phyloP scores from a whole-genome alignment of 2,888 invertebrate genomes.

The Herminia tarsipennalis region DNA sequence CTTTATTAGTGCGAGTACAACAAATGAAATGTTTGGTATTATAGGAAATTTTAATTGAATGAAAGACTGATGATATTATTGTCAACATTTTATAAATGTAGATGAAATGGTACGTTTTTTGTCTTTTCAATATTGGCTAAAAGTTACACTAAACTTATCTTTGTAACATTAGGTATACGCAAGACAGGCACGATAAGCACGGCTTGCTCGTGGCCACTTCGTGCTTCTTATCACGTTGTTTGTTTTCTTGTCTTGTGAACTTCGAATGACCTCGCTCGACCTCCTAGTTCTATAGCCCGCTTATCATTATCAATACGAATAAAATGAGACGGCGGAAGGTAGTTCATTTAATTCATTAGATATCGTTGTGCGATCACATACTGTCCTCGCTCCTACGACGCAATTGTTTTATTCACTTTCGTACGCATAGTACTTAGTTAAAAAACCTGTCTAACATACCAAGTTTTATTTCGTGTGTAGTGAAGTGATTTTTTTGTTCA shows the following conservation, averaged over 20 bases:
- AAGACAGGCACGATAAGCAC: slow-evolving; percentile 57
- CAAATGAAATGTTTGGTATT: too few relatives aligned
- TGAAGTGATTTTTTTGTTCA: slow-evolving; percentile 75
- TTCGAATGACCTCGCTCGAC: slow-evolving; percentile 82
- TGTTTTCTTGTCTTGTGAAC: slow-evolving; percentile 79
- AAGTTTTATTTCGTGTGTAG: slow-evolving; percentile 52
- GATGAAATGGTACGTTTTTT: too few relatives aligned
- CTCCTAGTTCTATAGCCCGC: slow-evolving; percentile 75
- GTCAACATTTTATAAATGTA: too few relatives aligned
- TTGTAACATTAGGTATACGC: slow-evolving; percentile 22
- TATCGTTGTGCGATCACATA: slow-evolving; percentile 61
- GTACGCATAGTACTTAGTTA: slow-evolving; percentile 21
- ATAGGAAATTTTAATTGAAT: too few relatives aligned
- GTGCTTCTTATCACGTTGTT: slow-evolving; percentile 81
- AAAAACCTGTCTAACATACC: slow-evolving; percentile 32
- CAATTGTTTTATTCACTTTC: slow-evolving; percentile 19
- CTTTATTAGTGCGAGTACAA: too few relatives aligned
- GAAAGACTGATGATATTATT: too few relatives aligned
- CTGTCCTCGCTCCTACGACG: slow-evolving; percentile 25
- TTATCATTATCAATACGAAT: slow-evolving; percentile 79
- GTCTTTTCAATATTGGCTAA: too few relatives aligned
- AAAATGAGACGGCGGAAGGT: slow-evolving; percentile 77
- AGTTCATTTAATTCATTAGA: slow-evolving; percentile 68
- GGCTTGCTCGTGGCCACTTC: slow-evolving; percentile 73
- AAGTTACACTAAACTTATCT: too few relatives aligned